Evolutionary conservation across 2,113 vertebrate genomes (phyloP).

Genomic region (Scytalopus superciliaris): DNA sequence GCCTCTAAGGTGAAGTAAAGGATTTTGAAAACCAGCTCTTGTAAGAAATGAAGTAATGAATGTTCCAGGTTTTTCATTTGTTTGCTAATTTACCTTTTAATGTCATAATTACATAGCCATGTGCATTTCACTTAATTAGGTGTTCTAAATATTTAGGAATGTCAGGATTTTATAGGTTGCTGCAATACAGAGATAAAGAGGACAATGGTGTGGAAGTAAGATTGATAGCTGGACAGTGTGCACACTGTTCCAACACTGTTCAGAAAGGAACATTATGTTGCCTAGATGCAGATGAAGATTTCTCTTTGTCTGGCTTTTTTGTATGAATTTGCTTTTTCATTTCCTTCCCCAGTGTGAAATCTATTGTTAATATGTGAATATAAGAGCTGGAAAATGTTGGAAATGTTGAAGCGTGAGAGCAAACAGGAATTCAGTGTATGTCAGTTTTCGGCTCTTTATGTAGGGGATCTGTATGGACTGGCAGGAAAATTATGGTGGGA

Average conservation of each 20-base stretch:
- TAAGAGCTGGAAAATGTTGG: background rate
- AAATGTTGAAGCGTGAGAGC: background rate
- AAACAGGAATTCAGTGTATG: background rate
- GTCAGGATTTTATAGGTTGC: slow-evolving; percentile 25
- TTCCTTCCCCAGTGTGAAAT: background rate
- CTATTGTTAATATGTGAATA: background rate
- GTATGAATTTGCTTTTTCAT: background rate
- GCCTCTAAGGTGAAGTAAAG: background rate
- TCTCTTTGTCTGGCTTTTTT: background rate
- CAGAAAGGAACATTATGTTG: background rate
- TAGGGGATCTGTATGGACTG: background rate
- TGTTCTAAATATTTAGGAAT: background rate
- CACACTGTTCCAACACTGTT: background rate
- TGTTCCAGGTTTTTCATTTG: background rate
- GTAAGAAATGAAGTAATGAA: background rate
- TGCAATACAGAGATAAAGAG: slow-evolving; percentile 69
- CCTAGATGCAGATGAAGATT: slow-evolving; percentile 3
- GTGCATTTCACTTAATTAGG: background rate
- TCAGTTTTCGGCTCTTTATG: background rate
- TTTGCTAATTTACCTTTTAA: background rate
- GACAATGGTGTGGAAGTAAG: slow-evolving; percentile 57
- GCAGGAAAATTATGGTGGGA: background rate
- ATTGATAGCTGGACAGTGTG: slow-evolving; percentile 1
- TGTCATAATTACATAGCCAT: background rate
- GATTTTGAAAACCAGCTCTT: background rate